These are phyloP conservation scores for Austrolebias charrua DNA, from an alignment of 2,797 vertebrate genomes.

Conservation along the genomic window DNA sequence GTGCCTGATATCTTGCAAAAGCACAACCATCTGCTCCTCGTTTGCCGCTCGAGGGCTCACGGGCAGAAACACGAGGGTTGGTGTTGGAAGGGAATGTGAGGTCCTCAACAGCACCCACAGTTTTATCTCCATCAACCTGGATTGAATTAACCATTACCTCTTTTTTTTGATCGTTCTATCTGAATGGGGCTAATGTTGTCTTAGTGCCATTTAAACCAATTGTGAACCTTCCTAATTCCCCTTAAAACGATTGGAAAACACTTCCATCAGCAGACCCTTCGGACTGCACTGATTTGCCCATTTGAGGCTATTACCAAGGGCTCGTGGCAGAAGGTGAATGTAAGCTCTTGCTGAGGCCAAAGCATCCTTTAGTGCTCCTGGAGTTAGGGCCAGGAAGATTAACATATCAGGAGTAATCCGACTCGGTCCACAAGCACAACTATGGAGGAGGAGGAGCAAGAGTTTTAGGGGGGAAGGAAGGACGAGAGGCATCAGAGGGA, in stretches of 20 bases:
- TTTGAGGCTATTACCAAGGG: conserved; percentile 56
- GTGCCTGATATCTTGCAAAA: conserved; percentile 67
- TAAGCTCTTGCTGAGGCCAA: conserved; percentile 74
- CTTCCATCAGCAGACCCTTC: conserved; percentile 43
- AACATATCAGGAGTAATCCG: conserved; percentile 81
- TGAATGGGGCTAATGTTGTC: conserved; percentile 38
- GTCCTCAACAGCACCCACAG: conserved; percentile 48
- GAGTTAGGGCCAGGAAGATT: conserved; percentile 76
- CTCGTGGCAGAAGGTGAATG: conserved; percentile 73
- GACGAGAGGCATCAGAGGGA: conserved; percentile 70
- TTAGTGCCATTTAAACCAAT: conserved; percentile 64
- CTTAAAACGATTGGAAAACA: conserved; percentile 64
- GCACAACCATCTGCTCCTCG: conserved; percentile 78
- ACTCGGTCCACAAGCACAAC: conserved; percentile 75
- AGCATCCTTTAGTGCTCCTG: conserved; percentile 76
- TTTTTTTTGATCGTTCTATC: conserved; percentile 59
- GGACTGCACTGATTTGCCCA: conserved; percentile 45
- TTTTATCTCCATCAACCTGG: conserved; percentile 60
- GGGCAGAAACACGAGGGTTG: conserved; percentile 61
- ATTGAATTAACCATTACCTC: conserved; percentile 55
- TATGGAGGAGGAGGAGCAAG: conserved; percentile 79
- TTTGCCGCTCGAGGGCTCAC: conserved; percentile 68
- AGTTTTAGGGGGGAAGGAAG: conserved; percentile 66
- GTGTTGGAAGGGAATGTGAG: conserved; percentile 62
- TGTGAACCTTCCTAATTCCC: conserved; percentile 65